Evolutionary conservation across 53 echinoderm and acorn worm genomes (phyloP), one percentile per base, ranked within the genome.

Genomic region (Luidia sarsii): DNA sequence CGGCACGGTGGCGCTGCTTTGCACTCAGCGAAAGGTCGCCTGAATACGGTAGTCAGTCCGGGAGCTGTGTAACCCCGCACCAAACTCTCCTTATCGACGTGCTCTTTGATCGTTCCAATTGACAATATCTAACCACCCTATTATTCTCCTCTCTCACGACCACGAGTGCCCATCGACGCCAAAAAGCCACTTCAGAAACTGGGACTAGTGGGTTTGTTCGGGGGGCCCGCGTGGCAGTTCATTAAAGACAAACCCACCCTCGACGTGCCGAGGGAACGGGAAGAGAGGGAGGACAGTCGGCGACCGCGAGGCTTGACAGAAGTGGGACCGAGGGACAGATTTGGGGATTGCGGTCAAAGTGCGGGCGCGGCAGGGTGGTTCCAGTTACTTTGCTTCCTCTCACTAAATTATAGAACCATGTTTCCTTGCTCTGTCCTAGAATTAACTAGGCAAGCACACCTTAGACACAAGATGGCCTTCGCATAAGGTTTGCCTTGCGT

Each of bases 161-260:
- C 77, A 77, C 77, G 48, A 77, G 77, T 77, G 46, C 46, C 31
- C 77, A 77, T 77, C 61, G 77, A 60, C 77, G 77, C 77, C 77
- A 61, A 77, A n/a, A 75, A 46, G 55, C 77, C 77, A 77, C 77
- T 77, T 61, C 8, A 77, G 41, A 41, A 41, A 41, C 6, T 7
- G 21, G 59, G 61, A 77, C 61, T 77, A 61, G 77, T 60, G 61
- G 60, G 41, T 61, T 27, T 77, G 57, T 77, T 77, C n/a, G n/a
- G n/a, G n/a, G n/a, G n/a, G n/a, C n/a, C n/a, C n/a, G n/a, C n/a
- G n/a, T n/a, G n/a, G n/a, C n/a, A n/a, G n/a, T n/a, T n/a, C n/a
- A n/a, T n/a, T n/a, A n/a, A n/a, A n/a, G n/a, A n/a, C n/a, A n/a
- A n/a, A n/a, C n/a, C 31, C 29, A 46, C 60, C 7, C 18, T 55